Conservation (phyloP, 2,113 vertebrate genomes). For the Daubentonia madagascariensis region DNA sequence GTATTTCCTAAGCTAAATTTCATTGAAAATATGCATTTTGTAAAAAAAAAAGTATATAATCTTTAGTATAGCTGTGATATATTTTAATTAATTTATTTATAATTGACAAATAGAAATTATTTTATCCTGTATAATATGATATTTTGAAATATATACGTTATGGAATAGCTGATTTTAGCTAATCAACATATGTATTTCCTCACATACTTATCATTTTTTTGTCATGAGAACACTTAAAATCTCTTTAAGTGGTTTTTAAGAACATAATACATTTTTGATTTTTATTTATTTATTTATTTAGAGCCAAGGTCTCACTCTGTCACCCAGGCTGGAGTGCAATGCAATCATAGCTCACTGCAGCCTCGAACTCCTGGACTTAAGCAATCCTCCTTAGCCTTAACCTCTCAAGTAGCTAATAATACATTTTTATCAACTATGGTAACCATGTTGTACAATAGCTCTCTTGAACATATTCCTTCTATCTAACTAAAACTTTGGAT, state of each 20-base stretch:
- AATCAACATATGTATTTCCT: background rate
- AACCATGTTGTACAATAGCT: background rate
- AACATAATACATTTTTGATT: background rate
- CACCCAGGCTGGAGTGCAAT: too few species aligned
- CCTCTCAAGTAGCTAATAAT: too few species aligned
- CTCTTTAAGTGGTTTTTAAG: background rate
- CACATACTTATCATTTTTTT: background rate
- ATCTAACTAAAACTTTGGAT: background rate
- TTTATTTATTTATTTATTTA: too few species aligned
- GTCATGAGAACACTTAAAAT: background rate
- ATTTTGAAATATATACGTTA: background rate
- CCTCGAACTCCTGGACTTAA: too few species aligned
- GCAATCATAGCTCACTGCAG: too few species aligned
- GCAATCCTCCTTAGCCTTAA: too few species aligned
- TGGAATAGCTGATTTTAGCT: background rate
- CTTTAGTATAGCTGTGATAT: background rate
- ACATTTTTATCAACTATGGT: background rate
- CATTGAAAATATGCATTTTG: background rate
- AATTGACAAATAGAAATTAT: background rate
- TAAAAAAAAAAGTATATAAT: background rate
- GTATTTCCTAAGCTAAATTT: constrained; percentile 5
- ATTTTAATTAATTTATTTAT: background rate
- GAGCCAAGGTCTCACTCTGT: too few species aligned
- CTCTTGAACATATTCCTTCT: background rate
- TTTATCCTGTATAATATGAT: background rate